Conservation (phyloP, 2,888 invertebrate species). For the Carterocephalus palaemon region DNA sequence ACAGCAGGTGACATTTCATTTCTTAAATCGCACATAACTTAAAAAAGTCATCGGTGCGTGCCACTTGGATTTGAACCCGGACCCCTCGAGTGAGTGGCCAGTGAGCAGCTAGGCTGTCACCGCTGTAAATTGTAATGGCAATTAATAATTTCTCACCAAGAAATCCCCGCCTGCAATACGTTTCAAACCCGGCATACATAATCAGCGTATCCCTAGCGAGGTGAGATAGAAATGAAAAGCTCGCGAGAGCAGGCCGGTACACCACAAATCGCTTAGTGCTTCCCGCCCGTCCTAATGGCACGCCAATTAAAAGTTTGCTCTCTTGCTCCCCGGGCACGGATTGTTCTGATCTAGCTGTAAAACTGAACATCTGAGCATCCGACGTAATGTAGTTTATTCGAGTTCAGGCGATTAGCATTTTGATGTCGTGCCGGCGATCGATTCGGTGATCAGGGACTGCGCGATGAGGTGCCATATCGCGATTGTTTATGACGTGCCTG, state of each 20-base stretch:
- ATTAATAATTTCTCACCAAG: neutral
- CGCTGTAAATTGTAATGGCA: too few species aligned
- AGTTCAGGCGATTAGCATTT: conserved; percentile 65
- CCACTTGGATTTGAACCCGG: too few species aligned
- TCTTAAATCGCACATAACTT: too few species aligned
- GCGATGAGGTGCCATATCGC: conserved; percentile 22
- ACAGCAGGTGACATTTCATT: too few species aligned
- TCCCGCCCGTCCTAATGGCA: conserved; percentile 76
- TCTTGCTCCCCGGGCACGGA: conserved; percentile 61
- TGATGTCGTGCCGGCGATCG: conserved; percentile 55
- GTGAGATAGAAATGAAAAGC: conserved; percentile 69
- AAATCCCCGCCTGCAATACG: conserved; percentile 23
- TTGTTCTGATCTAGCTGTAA: conserved; percentile 71
- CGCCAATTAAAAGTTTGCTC: conserved; percentile 78
- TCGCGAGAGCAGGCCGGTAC: conserved; percentile 68
- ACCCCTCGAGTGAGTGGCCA: too few species aligned
- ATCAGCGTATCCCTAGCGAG: conserved; percentile 53
- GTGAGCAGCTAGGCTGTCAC: too few species aligned
- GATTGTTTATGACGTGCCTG: conserved; percentile 9
- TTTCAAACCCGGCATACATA: conserved; percentile 45
- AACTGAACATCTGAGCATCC: conserved; percentile 68
- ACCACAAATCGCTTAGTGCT: conserved; percentile 79
- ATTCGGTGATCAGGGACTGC: conserved; percentile 38
- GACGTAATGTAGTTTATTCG: conserved; percentile 67
- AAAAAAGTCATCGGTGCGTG: too few species aligned